Evolutionary conservation across 2,888 invertebrate genomes (phyloP), one percentile per base, ranked within the genome.

Genomic region (Dendrolimus houi): DNA sequence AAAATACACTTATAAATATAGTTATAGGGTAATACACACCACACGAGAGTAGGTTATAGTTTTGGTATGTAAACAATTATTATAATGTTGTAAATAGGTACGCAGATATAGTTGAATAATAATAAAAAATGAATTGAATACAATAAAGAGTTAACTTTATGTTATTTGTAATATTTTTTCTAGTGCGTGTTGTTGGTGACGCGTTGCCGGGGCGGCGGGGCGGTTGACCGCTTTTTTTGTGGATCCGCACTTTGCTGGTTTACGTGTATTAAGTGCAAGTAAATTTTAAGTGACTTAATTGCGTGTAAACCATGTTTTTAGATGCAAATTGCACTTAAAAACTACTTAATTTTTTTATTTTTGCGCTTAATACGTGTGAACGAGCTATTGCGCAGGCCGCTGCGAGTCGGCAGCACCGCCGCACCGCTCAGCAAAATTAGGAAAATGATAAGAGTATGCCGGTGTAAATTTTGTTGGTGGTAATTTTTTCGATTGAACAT

Each of bases 41-140:
- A 85, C 85, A 86, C 83, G 77, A 81, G 80, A 83, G 72, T 68
- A 88, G 85, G 85, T 82, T 72, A 85, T 89, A 89, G 86, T 89
- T 89, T 89, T 90, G 84, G 84, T 84, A 85, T 85, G 81, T 87
- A 86, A 86, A 87, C 85, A 84, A 47, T 80, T 84, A 82, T 85
- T 79, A 83, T 77, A 70, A 85, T 77, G 71, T 47, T 90, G 90
- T 90, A 89, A 74, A 89, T 90, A 90, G 79, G 81, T 9, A 71
- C 76, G 83, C 85, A 81, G 83, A 83, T 80, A 83, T 86, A 86
- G 85, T 77, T 66, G 75, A 78, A 52, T 71, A 63, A 82, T 79
- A 85, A 82, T 79, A 85, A 75, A 74, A 85, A 12, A 47, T 84
- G 79, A 84, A 87, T 86, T 85, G 86, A 47, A 89, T 87, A 87